These are phyloP conservation scores for Listrodromus nycthemerus DNA, from an alignment of 2,888 invertebrate species.

Conservation along the genomic window DNA sequence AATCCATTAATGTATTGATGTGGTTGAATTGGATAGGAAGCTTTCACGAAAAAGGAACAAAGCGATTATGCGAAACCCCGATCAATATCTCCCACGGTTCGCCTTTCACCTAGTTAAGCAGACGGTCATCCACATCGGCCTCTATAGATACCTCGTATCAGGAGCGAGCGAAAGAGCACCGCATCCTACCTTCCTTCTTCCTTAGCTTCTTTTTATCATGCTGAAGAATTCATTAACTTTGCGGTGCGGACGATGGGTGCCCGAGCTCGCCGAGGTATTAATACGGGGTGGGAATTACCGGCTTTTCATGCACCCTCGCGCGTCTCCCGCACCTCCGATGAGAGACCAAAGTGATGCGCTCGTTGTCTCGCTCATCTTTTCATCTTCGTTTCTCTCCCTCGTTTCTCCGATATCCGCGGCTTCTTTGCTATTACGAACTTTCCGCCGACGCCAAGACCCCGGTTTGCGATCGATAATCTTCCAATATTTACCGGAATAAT, in stretches of 20 bases:
- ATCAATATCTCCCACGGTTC: conserved; percentile 40
- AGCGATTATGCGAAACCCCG: conserved; percentile 1
- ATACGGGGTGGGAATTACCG: conserved; percentile 81
- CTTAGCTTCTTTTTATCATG: conserved; percentile 82
- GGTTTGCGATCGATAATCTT: conserved; percentile 56
- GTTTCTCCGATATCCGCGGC: conserved; percentile 56
- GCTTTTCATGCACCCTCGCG: conserved; percentile 79
- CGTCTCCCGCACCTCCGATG: conserved; percentile 29
- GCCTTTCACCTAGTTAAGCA: conserved; percentile 38
- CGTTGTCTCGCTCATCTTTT: conserved; percentile 68
- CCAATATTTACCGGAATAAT: conserved; percentile 62
- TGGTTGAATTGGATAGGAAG: not conserved
- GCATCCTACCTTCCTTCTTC: conserved; percentile 36
- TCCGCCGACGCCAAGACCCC: conserved; percentile 20
- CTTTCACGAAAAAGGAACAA: not conserved
- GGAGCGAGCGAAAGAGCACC: conserved; percentile 44
- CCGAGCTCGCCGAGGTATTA: conserved; percentile 78
- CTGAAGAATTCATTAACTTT: conserved; percentile 84
- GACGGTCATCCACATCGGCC: not conserved
- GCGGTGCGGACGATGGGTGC: conserved; percentile 71
- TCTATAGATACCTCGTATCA: conserved; percentile 67
- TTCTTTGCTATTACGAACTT: conserved; percentile 58
- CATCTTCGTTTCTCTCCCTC: conserved; percentile 68
- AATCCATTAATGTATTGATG: not conserved
- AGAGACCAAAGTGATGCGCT: conserved; percentile 44